Evolutionary conservation across 2,888 invertebrate species (phyloP), one percentile per base, ranked within the genome.

Genomic region (Pachymerium ferrugineum): DNA sequence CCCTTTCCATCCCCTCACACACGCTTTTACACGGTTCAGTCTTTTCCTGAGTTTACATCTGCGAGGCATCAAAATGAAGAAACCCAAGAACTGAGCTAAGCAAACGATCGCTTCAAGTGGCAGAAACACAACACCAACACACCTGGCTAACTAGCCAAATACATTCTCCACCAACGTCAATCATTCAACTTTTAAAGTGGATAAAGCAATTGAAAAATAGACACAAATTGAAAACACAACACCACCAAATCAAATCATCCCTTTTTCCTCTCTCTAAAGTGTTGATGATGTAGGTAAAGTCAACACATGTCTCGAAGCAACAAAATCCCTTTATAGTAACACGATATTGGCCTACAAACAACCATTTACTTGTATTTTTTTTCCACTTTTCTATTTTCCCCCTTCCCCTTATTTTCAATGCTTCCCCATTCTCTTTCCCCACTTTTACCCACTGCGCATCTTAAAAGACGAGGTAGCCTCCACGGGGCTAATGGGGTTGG

Each of bases 341-440:
- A 25, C 6, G 54, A 54, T 54, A 54, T 54, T 25, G 54, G 54
- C 54, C 54, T 54, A 54, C 54, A 54, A 54, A 54, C 54, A 54
- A 54, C 54, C 54, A 54, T 54, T 54, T 54, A 54, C 54, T 54
- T 54, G 54, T 54, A 54, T 54, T 54, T 54, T 54, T n/a, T 54
- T 25, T 54, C 25, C 25, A 25, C 14, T 54, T 25, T 54, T 54
- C 28, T 54, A 6, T 16, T 42, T 47, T 28, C 22, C 3, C 28
- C 25, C 25, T 28, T 54, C 28, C 47, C 47, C 12, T n/a, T n/a
- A n/a, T 14, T 16, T 42, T 47, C 54, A 54, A 6, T 54, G 54
- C 25, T 28, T 54, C 28, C 47, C 47, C 12, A 42, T 16, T n/a
- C 42, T 14, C 42, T 42, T 42, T 42, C 16, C 47, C 47, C 47